A percentile compares a stretch with the other conserved stretches of the same genome.
Conservation (phyloP, 2,113 vertebrate genomes). For the Rhinoptilus africanus region DNA sequence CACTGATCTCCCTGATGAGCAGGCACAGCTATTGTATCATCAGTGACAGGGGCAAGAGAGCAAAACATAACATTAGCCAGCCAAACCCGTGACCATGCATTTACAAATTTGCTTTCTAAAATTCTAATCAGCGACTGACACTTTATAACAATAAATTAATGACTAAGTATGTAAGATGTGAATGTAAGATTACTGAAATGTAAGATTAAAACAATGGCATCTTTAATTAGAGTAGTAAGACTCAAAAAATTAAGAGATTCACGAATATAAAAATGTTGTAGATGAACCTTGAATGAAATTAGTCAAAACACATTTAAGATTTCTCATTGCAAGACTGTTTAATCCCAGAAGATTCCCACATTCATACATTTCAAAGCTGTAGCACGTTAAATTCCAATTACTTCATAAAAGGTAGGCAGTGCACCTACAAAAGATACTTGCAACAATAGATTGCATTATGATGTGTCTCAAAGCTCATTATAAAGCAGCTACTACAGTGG, state of each 20-base stretch:
- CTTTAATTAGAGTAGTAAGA: conserved; percentile 8
- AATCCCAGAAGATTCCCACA: conserved; percentile 42
- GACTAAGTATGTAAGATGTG: no score
- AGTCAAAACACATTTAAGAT: conserved; percentile 49
- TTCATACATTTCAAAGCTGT: conserved; percentile 17
- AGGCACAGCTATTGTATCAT: background rate
- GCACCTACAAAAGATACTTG: background rate
- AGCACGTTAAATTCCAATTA: conserved; percentile 10
- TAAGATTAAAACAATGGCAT: background rate
- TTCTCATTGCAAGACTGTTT: background rate
- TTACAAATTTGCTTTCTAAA: background rate
- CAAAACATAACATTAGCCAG: background rate
- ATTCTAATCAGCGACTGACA: background rate
- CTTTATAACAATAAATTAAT: background rate
- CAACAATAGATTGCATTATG: conserved; percentile 18
- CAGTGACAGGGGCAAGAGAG: background rate
- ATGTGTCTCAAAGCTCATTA: conserved; percentile 24
- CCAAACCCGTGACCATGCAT: background rate
- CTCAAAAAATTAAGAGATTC: conserved; percentile 5
- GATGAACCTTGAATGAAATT: conserved; percentile 19
- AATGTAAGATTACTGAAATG: no score
- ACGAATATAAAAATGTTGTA: background rate
- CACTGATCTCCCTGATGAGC: background rate
- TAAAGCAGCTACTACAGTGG: background rate
- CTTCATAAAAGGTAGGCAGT: conserved; percentile 31